Evolutionary conservation across 2,888 invertebrate genomes (phyloP), one percentile per base, ranked within the genome.

Genomic region (Dinocampus coccinellae): DNA sequence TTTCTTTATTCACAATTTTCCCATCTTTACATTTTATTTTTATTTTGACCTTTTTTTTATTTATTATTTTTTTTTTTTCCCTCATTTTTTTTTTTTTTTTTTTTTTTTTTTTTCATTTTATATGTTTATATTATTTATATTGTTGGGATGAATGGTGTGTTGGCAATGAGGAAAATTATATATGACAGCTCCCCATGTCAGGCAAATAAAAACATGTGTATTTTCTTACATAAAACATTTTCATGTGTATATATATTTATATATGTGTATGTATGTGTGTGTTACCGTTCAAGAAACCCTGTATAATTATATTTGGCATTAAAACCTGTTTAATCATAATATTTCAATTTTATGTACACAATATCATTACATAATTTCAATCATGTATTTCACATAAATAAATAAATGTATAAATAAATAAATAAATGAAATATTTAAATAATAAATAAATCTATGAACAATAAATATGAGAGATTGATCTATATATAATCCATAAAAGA

Each of bases 261-360:
- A 22, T 58, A 58, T 13, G 20, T 42, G 13, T 65, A 42, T 22
- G 20, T 42, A 7, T 62, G 61, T 65, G 66, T 63, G 62, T 81
- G 16, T n/a, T 16, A 47, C 4, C 82, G 83, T 83, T 80, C 3
- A 81, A 81, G 77, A 79, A 52, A 22, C 75, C 73, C 72, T 73
- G 70, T 69, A 77, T 78, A 82, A 83, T 84, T 82, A 73, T 65
- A 73, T 82, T 82, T 77, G 78, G 77, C 76, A 77, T 73, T 76
- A 81, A 80, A 83, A 47, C 82, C 83, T 83, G 84, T 82, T 84
- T 83, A 83, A 84, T 81, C 84, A 84, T 84, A 16, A 47, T 47
- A 47, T 47, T 84, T 83, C 83, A 84, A 83, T 84, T 85, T 80
- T 79, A 74, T 81, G 73, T 71, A 67, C 66, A 70, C 68, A 68